phyloP scores from a whole-genome alignment of 2,888 invertebrate genomes.

The Ellobium chinense region DNA sequence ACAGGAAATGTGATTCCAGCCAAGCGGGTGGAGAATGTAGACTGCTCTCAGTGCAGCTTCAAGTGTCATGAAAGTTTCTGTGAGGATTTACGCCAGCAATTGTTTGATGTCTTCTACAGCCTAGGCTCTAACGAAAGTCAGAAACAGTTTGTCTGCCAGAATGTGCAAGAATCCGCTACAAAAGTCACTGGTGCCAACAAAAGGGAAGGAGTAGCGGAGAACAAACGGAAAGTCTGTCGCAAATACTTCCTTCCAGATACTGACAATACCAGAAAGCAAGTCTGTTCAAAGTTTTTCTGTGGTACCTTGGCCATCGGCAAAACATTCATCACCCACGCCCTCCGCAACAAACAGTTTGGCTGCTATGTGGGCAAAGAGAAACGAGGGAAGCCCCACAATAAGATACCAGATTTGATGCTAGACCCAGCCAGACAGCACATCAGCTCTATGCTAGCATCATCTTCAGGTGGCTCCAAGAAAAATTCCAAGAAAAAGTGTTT shows the following conservation, averaged over 20 bases:
- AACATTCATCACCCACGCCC: conserved; percentile 30
- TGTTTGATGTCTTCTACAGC: conserved; percentile 31
- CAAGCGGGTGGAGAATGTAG: conserved; percentile 5
- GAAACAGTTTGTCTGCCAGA: conserved; percentile 41
- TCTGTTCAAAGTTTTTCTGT: conserved; percentile 36
- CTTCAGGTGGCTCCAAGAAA: conserved; percentile 9
- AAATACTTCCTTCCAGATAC: conserved; percentile 35
- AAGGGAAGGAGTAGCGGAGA: conserved; percentile 6
- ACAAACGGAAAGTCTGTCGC: conserved; percentile 32
- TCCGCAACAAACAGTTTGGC: conserved; percentile 32
- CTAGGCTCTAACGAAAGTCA: conserved; percentile 36
- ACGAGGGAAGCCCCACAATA: conserved; percentile 36
- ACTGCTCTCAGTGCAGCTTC: conserved; percentile 30
- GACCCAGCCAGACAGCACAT: conserved; percentile 36
- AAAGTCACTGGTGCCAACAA: conserved; percentile 13
- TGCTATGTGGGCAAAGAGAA: conserved; percentile 35
- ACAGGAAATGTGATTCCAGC: conserved; percentile 33
- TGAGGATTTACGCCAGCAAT: not conserved
- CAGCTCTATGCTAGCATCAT: conserved; percentile 2
- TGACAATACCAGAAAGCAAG: conserved; percentile 37
- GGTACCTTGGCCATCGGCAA: conserved; percentile 30
- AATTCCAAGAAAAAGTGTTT: conserved; percentile 22
- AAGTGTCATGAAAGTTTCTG: conserved; percentile 28
- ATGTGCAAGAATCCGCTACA: conserved; percentile 19
- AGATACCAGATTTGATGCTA: conserved; percentile 15